Conservation (phyloP, 2,888 invertebrate species). For the Clivina fossor region DNA sequence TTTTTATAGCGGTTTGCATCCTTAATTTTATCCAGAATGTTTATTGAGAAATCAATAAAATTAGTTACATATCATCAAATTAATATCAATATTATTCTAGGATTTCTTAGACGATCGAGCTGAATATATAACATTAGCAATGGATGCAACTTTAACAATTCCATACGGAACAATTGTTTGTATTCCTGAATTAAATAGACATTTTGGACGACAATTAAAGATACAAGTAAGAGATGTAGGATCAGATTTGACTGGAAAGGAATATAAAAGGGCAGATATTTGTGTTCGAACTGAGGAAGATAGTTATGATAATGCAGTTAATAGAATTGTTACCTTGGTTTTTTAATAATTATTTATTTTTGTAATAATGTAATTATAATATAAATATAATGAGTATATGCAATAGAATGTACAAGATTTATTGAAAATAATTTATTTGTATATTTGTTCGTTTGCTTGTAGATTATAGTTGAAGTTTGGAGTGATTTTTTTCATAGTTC, state of each 20-base stretch:
- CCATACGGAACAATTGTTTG: conserved; percentile 55
- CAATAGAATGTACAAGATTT: no score
- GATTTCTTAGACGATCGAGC: conserved; percentile 56
- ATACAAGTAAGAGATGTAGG: conserved; percentile 55
- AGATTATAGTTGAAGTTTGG: no score
- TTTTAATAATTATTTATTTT: no score
- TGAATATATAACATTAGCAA: conserved; percentile 55
- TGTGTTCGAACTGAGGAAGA: conserved; percentile 58
- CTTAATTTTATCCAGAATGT: no score
- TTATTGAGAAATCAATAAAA: no score
- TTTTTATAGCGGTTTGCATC: no score
- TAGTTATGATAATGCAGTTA: conserved; percentile 57
- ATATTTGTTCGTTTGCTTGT: no score
- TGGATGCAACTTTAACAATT: conserved; percentile 53
- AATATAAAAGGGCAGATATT: conserved; percentile 54
- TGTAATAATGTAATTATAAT: no score
- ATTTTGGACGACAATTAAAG: conserved; percentile 54
- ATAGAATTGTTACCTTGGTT: conserved; percentile 52
- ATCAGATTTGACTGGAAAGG: conserved; percentile 49
- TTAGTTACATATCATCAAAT: neutral
- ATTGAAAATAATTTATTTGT: no score
- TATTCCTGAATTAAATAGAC: conserved; percentile 56
- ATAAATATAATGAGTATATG: no score
- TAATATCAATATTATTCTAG: conserved; percentile 45
- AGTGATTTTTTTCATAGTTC: no score